Evolutionary conservation across 2,797 vertebrate species (phyloP).

Genomic region (Spondyliosoma cantharus): DNA sequence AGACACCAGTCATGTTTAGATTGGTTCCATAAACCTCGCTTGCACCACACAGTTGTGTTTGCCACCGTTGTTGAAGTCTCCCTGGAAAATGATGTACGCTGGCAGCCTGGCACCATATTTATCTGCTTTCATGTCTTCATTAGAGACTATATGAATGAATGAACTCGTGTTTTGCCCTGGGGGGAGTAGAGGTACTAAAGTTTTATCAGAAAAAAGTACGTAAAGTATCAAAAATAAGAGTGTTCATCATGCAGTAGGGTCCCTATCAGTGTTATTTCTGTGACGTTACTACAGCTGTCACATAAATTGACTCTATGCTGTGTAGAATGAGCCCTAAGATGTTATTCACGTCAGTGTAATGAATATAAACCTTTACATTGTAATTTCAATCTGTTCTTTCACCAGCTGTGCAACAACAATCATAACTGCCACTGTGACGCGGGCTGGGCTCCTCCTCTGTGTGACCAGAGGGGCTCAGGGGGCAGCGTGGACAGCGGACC

Average conservation of each 20-base stretch:
- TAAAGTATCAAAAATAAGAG: not conserved
- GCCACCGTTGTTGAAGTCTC: too few species aligned
- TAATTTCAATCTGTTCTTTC: slow-evolving; percentile 10
- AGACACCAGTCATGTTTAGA: too few species aligned
- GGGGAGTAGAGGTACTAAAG: not conserved
- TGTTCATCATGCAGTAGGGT: not conserved
- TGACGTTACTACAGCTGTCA: not conserved
- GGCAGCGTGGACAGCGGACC: slow-evolving; percentile 96
- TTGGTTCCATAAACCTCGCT: too few species aligned
- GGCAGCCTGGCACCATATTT: too few species aligned
- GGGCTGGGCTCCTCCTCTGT: slow-evolving; percentile 93
- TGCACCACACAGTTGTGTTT: too few species aligned
- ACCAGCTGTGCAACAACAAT: slow-evolving; percentile 87
- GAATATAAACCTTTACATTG: not conserved
- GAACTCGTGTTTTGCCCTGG: too few species aligned
- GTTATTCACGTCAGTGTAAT: not conserved
- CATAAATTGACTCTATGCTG: not conserved
- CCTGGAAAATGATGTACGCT: too few species aligned
- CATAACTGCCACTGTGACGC: slow-evolving; percentile 94
- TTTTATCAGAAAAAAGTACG: not conserved
- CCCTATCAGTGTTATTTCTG: not conserved
- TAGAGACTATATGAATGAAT: too few species aligned
- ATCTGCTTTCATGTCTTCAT: too few species aligned
- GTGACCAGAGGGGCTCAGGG: slow-evolving; percentile 86
- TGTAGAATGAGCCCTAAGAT: not conserved